These are phyloP conservation scores for Prietella phreatophila DNA, from an alignment of 2,113 vertebrate genomes.

Conservation along the genomic window DNA sequence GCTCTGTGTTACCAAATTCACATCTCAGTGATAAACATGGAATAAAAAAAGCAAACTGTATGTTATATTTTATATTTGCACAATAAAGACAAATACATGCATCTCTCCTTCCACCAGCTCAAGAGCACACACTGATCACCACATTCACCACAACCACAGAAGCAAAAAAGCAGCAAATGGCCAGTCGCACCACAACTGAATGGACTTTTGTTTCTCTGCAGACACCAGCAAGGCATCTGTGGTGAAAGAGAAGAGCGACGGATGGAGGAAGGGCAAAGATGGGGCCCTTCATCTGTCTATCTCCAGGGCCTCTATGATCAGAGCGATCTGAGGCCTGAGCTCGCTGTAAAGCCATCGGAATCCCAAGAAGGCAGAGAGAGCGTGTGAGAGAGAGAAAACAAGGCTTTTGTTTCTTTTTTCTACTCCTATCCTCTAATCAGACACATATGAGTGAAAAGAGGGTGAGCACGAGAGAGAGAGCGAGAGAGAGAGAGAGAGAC, in stretches of 20 bases:
- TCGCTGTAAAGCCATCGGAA: slow-evolving; percentile 62
- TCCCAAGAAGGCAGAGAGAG: slow-evolving; percentile 59
- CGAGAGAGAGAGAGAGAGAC: slow-evolving; percentile 35
- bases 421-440: slow-evolving; percentile 63
- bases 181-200: slow-evolving; percentile 62
- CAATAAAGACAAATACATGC: not conserved
- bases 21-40: not conserved
- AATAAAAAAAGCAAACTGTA: not conserved
- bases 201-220: slow-evolving; percentile 61
- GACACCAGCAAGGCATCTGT: not conserved
- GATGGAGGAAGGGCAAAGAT: slow-evolving; percentile 39
- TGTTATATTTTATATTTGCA: not conserved
- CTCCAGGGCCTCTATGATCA: slow-evolving; percentile 61
- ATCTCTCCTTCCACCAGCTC: not conserved
- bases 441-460: slow-evolving; percentile 66
- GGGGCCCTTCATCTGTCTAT: slow-evolving; percentile 51
- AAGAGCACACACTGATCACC: slow-evolving; percentile 15
- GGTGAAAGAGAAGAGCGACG: slow-evolving; percentile 16
- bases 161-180: slow-evolving; percentile 60
- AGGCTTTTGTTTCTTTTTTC: slow-evolving; percentile 64
- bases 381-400: slow-evolving; percentile 68
- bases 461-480: slow-evolving; percentile 16
- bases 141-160: not conserved
- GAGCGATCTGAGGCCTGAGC: slow-evolving; percentile 57
- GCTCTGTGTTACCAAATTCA: not conserved